A percentile compares a stretch with the other conserved stretches of the same genome.
Conservation (phyloP, 2,888 invertebrate species). For the Deilephila elpenor region DNA sequence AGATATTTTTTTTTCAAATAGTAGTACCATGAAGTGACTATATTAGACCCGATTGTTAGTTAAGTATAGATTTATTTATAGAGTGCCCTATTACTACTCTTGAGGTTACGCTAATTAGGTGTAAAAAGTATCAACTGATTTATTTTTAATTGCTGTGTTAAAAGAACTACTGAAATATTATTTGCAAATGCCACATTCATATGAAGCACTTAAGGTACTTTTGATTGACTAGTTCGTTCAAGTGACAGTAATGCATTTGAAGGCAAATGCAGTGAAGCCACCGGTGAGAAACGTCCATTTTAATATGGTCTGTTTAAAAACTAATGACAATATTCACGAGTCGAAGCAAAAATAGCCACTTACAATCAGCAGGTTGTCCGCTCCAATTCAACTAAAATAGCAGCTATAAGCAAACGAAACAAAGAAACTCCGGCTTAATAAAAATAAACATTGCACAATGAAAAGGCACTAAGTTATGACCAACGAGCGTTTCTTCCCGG, state of each 20-base stretch:
- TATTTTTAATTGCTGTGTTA: too few relatives aligned
- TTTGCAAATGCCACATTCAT: too few relatives aligned
- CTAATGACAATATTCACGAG: not conserved
- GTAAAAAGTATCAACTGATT: too few relatives aligned
- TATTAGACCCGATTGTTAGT: too few relatives aligned
- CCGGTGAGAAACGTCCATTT: too few relatives aligned
- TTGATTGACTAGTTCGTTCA: too few relatives aligned
- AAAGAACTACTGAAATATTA: too few relatives aligned
- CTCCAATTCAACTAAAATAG: not conserved
- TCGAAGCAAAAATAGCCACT: not conserved
- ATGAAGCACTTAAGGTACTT: too few relatives aligned
- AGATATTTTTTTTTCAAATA: too few relatives aligned
- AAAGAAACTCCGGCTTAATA: not conserved
- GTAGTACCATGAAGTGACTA: too few relatives aligned
- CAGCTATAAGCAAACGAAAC: constrained; percentile 2
- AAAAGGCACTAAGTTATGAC: constrained; percentile 21
- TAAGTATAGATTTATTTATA: too few relatives aligned
- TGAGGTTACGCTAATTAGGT: not conserved
- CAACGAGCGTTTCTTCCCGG: not conserved
- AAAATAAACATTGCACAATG: constrained; percentile 15
- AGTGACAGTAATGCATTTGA: not conserved
- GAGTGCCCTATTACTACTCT: not conserved
- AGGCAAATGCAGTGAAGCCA: not conserved
- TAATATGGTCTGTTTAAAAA: not conserved
- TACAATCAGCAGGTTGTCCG: constrained; percentile 15